Percentiles rank a stretch among this genome's conserved stretches.
phyloP scores from a whole-genome alignment of 2,888 invertebrate species.

The Nyleta sp. region DNA sequence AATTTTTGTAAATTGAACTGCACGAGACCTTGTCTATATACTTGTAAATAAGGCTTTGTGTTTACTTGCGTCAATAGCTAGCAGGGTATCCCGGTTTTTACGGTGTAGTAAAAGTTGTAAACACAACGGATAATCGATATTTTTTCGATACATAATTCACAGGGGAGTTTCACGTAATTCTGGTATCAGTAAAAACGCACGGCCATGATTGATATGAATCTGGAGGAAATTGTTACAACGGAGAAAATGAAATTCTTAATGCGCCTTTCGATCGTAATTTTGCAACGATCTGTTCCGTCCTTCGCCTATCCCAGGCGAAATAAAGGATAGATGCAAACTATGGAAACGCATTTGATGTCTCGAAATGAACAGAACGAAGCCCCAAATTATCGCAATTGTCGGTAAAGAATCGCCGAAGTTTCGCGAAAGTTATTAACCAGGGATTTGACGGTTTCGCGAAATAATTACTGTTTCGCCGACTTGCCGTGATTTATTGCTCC shows the following conservation, averaged over 20 bases:
- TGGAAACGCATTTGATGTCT: not conserved
- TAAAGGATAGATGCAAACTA: no score
- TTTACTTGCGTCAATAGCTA: constrained; percentile 17
- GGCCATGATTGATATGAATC: not conserved
- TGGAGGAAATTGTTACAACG: not conserved
- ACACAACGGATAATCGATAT: constrained; percentile 12
- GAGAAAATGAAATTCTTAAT: not conserved
- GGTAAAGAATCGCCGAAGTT: constrained; percentile 24
- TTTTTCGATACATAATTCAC: constrained; percentile 9
- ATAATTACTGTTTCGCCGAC: constrained; percentile 4
- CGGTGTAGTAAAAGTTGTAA: constrained; percentile 12
- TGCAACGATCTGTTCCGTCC: no score
- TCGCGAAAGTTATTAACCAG: not conserved
- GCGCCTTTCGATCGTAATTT: no score
- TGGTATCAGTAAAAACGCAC: not conserved
- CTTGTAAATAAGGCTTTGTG: constrained; percentile 10
- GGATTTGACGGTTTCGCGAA: constrained; percentile 14
- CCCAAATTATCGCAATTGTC: constrained; percentile 6
- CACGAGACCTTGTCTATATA: not conserved
- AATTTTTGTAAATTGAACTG: not conserved
- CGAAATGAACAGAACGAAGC: not conserved
- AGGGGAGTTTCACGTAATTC: not conserved
- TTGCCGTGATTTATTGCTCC: not conserved
- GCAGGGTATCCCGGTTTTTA: not conserved
- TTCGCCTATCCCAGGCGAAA: no score